A percentile compares a stretch with the other conserved stretches of the same genome.
These are phyloP conservation scores for Echinops telfairi DNA, from an alignment of 2,113 vertebrate species.

Conservation along the genomic window DNA sequence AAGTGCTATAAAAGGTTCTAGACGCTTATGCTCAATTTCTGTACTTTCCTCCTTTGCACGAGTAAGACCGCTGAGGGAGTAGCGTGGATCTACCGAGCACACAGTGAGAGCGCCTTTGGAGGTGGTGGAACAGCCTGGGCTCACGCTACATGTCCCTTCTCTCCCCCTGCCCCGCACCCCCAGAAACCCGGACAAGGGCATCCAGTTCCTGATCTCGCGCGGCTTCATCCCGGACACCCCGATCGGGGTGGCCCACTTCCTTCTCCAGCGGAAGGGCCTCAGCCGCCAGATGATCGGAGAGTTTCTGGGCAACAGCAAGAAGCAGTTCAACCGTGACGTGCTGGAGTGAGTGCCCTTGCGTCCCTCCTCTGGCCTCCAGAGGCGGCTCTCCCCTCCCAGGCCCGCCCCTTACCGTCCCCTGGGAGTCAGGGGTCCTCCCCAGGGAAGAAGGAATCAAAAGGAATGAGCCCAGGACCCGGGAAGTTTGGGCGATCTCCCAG, in stretches of 20 bases:
- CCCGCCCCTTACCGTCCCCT: no score
- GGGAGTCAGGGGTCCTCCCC: not conserved
- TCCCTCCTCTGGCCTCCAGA: no score
- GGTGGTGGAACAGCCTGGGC: accelerated
- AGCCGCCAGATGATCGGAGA: conserved; percentile 99
- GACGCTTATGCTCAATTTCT: conserved; percentile 22
- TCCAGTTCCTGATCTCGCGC: conserved; percentile 97
- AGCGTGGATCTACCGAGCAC: not conserved
- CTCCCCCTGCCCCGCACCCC: conserved; percentile 56
- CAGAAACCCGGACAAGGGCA: conserved; percentile 98
- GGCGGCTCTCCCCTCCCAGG: not conserved
- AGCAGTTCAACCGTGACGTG: conserved; percentile 98
- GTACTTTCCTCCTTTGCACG: not conserved
- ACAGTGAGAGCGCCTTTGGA: not conserved
- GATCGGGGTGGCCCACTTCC: conserved; percentile 97
- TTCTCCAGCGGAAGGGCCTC: conserved; percentile 97
- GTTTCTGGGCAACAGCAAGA: conserved; percentile 99
- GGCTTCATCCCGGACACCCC: conserved; percentile 98
- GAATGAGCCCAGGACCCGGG: not conserved
- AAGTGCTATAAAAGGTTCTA: conserved; percentile 20
- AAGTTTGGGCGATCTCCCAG: not conserved
- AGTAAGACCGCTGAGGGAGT: not conserved
- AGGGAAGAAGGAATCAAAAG: not conserved
- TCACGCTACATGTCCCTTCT: conserved; percentile 24
- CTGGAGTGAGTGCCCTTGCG: conserved; percentile 93